phyloP scores from a whole-genome alignment of 1,140 invertebrate genomes.

The Tetraneura akinire region DNA sequence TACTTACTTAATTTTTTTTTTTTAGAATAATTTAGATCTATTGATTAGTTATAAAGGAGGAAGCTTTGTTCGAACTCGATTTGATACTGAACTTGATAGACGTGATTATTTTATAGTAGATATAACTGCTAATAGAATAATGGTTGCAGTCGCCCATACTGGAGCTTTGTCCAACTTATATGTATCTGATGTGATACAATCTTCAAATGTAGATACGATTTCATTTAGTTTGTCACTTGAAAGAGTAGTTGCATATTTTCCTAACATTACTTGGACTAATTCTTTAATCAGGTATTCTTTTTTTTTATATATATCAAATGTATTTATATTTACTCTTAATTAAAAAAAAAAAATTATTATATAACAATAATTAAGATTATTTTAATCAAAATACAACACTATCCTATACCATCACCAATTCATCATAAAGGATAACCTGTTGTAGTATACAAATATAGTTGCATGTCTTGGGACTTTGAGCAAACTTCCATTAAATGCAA shows the following conservation, averaged over 20 bases:
- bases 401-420: no score
- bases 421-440: no score
- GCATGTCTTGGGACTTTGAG: no score
- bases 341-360: no score
- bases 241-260: slow-evolving; percentile 81
- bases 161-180: slow-evolving; percentile 77
- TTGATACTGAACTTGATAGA: slow-evolving; percentile 69
- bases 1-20: slow-evolving; percentile 56
- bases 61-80: slow-evolving; percentile 70
- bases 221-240: slow-evolving; percentile 79
- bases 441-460: no score
- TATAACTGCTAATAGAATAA: slow-evolving; percentile 75
- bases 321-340: no score
- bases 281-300: slow-evolving; percentile 74
- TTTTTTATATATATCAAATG: no score
- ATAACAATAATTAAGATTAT: no score
- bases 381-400: no score
- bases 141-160: slow-evolving; percentile 82
- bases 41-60: slow-evolving; percentile 76
- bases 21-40: slow-evolving; percentile 70
- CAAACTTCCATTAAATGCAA: no score
- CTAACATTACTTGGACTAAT: slow-evolving; percentile 74
- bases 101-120: slow-evolving; percentile 81
- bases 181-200: slow-evolving; percentile 66
- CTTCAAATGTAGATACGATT: slow-evolving; percentile 58